A percentile compares a stretch with the other conserved stretches of the same genome.
Conservation (phyloP, 2,797 vertebrate genomes). For the Rhyacichthys aspro region DNA sequence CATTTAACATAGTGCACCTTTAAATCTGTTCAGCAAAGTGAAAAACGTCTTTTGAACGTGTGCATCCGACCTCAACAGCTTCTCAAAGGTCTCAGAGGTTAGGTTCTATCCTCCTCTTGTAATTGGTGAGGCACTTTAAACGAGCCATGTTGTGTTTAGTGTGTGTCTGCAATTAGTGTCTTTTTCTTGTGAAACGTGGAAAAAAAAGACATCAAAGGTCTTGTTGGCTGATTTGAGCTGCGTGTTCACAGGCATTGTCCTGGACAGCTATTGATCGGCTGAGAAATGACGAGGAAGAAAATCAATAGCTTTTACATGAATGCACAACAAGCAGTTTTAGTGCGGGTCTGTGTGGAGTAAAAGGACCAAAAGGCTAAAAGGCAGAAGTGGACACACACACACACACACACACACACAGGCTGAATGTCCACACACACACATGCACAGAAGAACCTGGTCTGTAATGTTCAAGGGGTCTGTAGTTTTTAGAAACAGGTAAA, state of each 20-base stretch:
- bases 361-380: slow-evolving; percentile 40
- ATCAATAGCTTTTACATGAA: slow-evolving; percentile 83
- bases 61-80: no score
- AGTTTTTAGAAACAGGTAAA: no score
- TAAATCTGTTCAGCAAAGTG: no score
- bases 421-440: slow-evolving; percentile 12
- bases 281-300: slow-evolving; percentile 62
- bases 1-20: no score
- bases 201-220: slow-evolving; percentile 56
- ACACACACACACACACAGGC: slow-evolving; percentile 1
- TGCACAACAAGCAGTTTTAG: slow-evolving; percentile 76
- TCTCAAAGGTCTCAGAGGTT: neutral
- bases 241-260: slow-evolving; percentile 67
- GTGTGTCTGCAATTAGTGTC: slow-evolving; percentile 35
- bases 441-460: neutral
- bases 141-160: neutral
- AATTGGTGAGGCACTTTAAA: slow-evolving; percentile 3
- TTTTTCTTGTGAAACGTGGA: slow-evolving; percentile 13
- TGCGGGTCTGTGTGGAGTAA: slow-evolving; percentile 27
- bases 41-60: no score
- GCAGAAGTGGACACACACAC: neutral
- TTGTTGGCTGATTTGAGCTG: slow-evolving; percentile 62
- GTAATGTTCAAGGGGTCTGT: neutral
- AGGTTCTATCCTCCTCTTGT: neutral
- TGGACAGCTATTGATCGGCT: slow-evolving; percentile 70